Evolutionary conservation across 1,140 invertebrate genomes (phyloP).

Genomic region (Danaus plexippus): DNA sequence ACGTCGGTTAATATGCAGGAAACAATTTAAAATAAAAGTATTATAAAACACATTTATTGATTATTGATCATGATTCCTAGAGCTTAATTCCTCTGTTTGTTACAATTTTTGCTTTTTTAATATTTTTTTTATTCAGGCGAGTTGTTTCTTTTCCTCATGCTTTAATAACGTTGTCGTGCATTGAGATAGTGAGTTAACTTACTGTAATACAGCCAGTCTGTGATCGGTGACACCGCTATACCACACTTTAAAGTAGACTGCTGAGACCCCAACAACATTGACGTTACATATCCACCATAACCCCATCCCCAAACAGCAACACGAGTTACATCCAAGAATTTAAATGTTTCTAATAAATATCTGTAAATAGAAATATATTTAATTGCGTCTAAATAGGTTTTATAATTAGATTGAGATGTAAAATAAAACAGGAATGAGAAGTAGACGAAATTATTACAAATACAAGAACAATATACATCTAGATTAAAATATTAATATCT

Average conservation of each 20-base stretch:
- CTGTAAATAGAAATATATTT: constrained; percentile 54
- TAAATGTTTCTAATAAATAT: constrained; percentile 84
- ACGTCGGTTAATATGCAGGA: too few species aligned
- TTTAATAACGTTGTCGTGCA: background rate
- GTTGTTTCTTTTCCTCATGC: background rate
- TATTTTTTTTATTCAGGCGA: too few species aligned
- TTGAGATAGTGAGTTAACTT: constrained; percentile 52
- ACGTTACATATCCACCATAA: constrained; percentile 94
- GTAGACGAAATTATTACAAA: background rate
- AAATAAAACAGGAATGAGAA: too few species aligned
- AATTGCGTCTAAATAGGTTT: too few species aligned
- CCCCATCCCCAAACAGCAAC: constrained; percentile 97
- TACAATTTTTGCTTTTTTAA: too few species aligned
- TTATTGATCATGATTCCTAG: too few species aligned
- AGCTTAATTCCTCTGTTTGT: too few species aligned
- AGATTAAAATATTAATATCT: background rate
- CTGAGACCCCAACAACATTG: constrained; percentile 89
- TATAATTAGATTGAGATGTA: too few species aligned
- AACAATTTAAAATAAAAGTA: too few species aligned
- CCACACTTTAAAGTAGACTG: constrained; percentile 92
- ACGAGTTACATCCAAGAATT: constrained; percentile 88
- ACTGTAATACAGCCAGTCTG: constrained; percentile 97
- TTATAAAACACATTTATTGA: too few species aligned
- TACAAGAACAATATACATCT: background rate
- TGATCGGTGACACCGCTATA: constrained; percentile 92